A percentile compares a stretch with the other conserved stretches of the same genome.
phyloP scores from a whole-genome alignment of 2,888 invertebrate genomes.

The Coenonympha glycerion region DNA sequence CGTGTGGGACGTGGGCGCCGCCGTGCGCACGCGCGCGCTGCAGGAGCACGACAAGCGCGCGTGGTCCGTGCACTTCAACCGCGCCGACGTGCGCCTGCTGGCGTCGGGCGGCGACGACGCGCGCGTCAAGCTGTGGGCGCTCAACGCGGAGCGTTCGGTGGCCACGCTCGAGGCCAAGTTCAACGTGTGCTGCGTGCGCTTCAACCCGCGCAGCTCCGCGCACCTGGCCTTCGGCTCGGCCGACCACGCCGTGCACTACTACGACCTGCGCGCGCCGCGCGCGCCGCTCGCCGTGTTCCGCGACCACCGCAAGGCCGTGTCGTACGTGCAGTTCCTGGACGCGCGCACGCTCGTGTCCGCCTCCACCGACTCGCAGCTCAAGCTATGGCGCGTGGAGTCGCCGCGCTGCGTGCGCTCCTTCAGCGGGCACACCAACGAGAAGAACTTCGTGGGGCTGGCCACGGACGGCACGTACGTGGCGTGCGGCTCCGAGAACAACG shows the following conservation, averaged over 20 bases:
- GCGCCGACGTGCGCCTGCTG: slow-evolving; percentile 90
- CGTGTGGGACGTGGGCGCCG: slow-evolving; percentile 92
- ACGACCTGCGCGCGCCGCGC: slow-evolving; percentile 90
- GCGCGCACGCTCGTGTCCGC: slow-evolving; percentile 91
- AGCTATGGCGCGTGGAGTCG: slow-evolving; percentile 91
- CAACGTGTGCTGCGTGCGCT: slow-evolving; percentile 95
- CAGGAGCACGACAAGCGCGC: slow-evolving; percentile 94
- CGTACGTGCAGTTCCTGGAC: slow-evolving; percentile 93
- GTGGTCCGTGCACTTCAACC: slow-evolving; percentile 97
- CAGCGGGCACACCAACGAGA: slow-evolving; percentile 94
- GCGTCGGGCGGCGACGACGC: slow-evolving; percentile 95
- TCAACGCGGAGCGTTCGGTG: slow-evolving; percentile 87
- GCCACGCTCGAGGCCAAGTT: slow-evolving; percentile 94
- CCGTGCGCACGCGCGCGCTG: slow-evolving; percentile 80
- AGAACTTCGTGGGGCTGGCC: slow-evolving; percentile 95
- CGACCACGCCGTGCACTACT: slow-evolving; percentile 97
- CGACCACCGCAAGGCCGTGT: slow-evolving; percentile 95
- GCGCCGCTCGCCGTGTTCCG: slow-evolving; percentile 88
- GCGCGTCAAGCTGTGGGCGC: slow-evolving; percentile 93
- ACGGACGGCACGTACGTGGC: slow-evolving; percentile 94
- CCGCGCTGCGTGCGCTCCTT: slow-evolving; percentile 89
- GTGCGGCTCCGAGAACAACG: slow-evolving; percentile 96
- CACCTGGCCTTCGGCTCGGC: slow-evolving; percentile 97
- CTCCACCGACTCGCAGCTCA: slow-evolving; percentile 92
- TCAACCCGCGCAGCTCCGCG: slow-evolving; percentile 80